Base-by-base conservation (phyloP, 2,888 invertebrate genomes). In the Tridacna gigas region DNA sequence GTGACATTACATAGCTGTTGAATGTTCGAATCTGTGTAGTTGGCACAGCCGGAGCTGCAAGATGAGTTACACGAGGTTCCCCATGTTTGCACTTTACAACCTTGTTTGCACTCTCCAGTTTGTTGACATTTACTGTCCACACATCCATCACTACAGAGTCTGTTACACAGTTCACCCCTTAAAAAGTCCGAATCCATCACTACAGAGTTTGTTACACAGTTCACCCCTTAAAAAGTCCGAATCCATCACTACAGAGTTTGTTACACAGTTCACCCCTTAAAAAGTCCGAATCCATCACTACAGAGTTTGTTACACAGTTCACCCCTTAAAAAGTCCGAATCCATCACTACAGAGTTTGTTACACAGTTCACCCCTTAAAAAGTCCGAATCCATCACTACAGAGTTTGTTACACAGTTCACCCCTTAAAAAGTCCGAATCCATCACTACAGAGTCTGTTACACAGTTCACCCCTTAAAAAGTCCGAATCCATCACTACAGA, bases 311-410 rank as follows among this genome's bases (percentile, higher is more conserved):
- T 15, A 22, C 75, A 75, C 15, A 20, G 45, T 26, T 37, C 75
- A 1, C 75, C 75, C 2, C 45, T 47, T 51, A 71, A 3, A 47
- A 9, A 45, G n/a, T n/a, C n/a, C n/a, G n/a, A n/a, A 75, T 22
- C 75, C 75, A 12, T 13, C 45, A 18, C n/a, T 61, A 63, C 75
- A 75, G 22, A 15, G 45, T 22, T 7, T 13, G 20, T n/a, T 15
- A 22, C 75, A 75, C 15, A 20, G 45, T 26, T 37, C 75, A 1
- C 75, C 75, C 2, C 45, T 47, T 51, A 71, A 3, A 47, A 9
- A 45, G n/a, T n/a, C n/a, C n/a, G n/a, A n/a, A 75, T 22, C 75
- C 75, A 12, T 13, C 45, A 18, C n/a, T 61, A 63, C 75, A 75
- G 22, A 15, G 45, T 22, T 7, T 13, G 20, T n/a, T 15, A 22